Evolutionary conservation across 2,113 vertebrate species (phyloP).

Genomic region (Isurus oxyrinchus): DNA sequence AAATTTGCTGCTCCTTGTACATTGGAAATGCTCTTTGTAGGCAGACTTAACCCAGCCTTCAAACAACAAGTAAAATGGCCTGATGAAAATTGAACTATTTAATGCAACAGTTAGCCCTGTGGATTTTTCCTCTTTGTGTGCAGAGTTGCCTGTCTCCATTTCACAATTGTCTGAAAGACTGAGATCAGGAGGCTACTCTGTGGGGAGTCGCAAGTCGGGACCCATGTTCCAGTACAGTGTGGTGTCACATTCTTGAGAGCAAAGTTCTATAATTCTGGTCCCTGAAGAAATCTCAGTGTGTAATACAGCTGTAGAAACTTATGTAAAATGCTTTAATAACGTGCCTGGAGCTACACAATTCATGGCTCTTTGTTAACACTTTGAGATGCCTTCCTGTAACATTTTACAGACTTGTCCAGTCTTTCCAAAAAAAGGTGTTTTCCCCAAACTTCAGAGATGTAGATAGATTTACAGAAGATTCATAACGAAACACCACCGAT

Average conservation of each 20-base stretch:
- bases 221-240: background rate
- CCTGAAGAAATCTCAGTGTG: background rate
- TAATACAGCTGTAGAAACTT: background rate
- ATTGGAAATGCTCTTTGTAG: background rate
- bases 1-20: background rate
- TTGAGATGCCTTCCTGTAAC: background rate
- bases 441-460: background rate
- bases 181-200: background rate
- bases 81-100: background rate
- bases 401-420: background rate
- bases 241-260: background rate
- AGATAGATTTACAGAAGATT: slow-evolving; percentile 1
- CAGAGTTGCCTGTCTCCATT: background rate
- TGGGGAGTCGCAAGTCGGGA: background rate
- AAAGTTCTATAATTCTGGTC: background rate
- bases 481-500: background rate
- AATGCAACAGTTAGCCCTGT: background rate
- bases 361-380: background rate
- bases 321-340: background rate
- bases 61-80: background rate
- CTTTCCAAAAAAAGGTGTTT: background rate
- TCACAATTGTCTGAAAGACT: too few relatives aligned
- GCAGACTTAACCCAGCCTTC: background rate
- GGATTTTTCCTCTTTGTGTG: background rate
- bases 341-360: background rate